A percentile compares a stretch with the other conserved stretches of the same genome.
Conservation (phyloP, 35 echinoderm and acorn worm genomes). For the Nesometra sesokonis region DNA sequence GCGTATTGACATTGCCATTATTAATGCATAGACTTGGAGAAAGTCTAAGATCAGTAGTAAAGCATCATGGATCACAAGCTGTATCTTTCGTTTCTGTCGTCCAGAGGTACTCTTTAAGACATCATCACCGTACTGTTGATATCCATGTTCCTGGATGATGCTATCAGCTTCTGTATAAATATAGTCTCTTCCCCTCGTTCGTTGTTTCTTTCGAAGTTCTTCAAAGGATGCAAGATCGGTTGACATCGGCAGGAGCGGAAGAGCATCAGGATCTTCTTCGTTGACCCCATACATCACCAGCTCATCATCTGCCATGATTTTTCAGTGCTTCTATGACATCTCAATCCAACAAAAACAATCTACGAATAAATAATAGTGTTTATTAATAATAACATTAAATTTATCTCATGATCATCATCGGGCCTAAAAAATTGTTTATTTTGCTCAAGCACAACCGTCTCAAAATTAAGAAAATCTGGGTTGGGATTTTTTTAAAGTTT, state of each 20-base stretch:
- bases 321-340: background rate
- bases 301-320: background rate
- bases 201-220: conserved; percentile 49
- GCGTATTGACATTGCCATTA: conserved; percentile 60
- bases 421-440: too few relatives aligned
- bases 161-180: conserved; percentile 48
- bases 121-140: conserved; percentile 48
- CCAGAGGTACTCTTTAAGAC: conserved; percentile 42
- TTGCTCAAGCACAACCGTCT: too few relatives aligned
- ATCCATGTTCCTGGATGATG: conserved; percentile 54
- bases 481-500: too few relatives aligned
- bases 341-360: background rate
- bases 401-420: too few relatives aligned
- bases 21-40: conserved; percentile 82
- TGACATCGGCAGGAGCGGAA: conserved; percentile 44
- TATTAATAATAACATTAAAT: too few relatives aligned
- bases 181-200: conserved; percentile 24
- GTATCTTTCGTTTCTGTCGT: conserved; percentile 65
- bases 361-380: too few relatives aligned
- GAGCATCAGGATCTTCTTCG: conserved; percentile 13
- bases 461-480: too few relatives aligned
- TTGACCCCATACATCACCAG: background rate
- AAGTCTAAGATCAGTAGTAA: conserved; percentile 58
- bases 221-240: conserved; percentile 26
- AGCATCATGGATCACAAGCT: conserved; percentile 61